Conservation (phyloP, 2,113 vertebrate species). For the Scalopus aquaticus region DNA sequence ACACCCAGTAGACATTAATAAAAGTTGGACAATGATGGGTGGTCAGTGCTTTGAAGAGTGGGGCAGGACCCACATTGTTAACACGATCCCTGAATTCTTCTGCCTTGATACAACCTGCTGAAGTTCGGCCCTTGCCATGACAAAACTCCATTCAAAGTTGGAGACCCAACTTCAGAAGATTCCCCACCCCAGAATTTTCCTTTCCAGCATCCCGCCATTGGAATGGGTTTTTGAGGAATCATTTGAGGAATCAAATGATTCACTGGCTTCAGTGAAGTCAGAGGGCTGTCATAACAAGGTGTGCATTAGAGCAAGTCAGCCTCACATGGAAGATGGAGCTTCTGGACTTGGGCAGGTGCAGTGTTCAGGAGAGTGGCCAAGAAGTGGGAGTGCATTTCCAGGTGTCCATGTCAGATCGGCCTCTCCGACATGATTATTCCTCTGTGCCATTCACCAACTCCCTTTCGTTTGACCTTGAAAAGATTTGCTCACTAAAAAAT, state of each 20-base stretch:
- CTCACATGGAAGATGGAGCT: neutral
- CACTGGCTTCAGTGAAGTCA: neutral
- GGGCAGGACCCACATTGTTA: neutral
- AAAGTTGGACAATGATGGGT: neutral
- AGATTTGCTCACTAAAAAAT: neutral
- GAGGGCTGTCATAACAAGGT: neutral
- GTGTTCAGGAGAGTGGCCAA: neutral
- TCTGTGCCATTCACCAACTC: neutral
- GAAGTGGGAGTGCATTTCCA: neutral
- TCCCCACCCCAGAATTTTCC: neutral
- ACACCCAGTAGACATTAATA: neutral
- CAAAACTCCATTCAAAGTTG: neutral
- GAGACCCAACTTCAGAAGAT: neutral
- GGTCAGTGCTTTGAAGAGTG: neutral
- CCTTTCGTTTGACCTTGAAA: neutral
- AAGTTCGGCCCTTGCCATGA: neutral
- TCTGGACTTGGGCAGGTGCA: neutral
- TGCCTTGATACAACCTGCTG: neutral
- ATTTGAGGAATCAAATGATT: too few relatives aligned
- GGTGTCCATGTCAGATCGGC: neutral
- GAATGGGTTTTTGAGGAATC: neutral
- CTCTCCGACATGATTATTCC: neutral
- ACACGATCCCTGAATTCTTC: neutral
- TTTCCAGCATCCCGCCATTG: neutral
- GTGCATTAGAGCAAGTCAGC: neutral